These are phyloP conservation scores for Penaeus chinensis DNA, from an alignment of 1,140 invertebrate species.

Conservation along the genomic window DNA sequence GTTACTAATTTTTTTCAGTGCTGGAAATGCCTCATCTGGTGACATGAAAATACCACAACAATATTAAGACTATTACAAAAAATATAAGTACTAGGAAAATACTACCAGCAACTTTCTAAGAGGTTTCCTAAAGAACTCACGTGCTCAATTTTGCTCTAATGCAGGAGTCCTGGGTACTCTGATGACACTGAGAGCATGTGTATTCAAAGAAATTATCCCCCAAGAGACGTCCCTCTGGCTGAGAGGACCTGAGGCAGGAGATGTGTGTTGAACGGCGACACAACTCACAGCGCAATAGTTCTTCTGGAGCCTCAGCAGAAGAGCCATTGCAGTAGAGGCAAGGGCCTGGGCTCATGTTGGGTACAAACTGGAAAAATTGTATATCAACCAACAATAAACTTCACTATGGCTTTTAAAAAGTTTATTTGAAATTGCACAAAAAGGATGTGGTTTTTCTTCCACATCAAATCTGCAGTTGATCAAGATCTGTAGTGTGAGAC, in stretches of 20 bases:
- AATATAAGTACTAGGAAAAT: background rate
- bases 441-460: no score
- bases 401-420: no score
- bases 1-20: no score
- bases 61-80: background rate
- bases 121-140: background rate
- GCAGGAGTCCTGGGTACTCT: background rate
- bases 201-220: background rate
- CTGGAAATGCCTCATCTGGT: no score
- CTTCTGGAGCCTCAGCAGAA: background rate
- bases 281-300: background rate
- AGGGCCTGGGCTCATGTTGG: slow-evolving; percentile 9
- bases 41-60: no score
- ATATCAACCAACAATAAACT: no score
- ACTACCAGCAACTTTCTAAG: background rate
- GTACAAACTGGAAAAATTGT: slow-evolving; percentile 1
- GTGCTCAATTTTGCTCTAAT: background rate
- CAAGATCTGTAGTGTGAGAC: no score
- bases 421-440: no score
- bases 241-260: background rate
- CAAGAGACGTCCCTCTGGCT: background rate
- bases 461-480: no score
- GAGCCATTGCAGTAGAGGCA: background rate
- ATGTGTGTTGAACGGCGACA: background rate
- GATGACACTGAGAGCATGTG: background rate